phyloP scores from a whole-genome alignment of 2,113 vertebrate species.

The Climacteris rufus region DNA sequence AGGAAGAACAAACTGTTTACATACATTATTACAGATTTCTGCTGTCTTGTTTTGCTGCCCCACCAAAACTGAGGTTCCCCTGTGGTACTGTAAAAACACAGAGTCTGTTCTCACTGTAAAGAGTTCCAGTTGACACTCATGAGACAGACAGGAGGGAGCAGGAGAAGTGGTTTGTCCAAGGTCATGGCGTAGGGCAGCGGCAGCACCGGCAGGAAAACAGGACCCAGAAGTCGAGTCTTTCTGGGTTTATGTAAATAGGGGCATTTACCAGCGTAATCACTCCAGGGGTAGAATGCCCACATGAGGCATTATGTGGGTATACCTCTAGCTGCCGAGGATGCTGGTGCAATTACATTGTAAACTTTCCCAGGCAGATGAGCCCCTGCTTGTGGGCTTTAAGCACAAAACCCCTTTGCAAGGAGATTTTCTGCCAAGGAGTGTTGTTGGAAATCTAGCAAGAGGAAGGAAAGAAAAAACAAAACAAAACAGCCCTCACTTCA shows the following conservation, averaged over 20 bases:
- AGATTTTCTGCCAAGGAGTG: not conserved
- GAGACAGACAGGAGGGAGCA: not conserved
- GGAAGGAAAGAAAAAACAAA: slow-evolving; percentile 53
- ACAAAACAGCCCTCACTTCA: slow-evolving; percentile 24
- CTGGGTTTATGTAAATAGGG: not conserved
- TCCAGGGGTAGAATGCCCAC: not conserved
- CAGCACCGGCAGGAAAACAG: not conserved
- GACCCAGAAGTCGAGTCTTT: not conserved
- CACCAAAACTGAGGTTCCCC: not conserved
- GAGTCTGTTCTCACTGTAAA: not conserved
- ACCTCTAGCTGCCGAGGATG: not conserved
- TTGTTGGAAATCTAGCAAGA: slow-evolving; percentile 3
- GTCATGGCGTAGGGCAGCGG: not conserved
- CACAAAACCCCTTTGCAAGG: not conserved
- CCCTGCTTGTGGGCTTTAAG: not conserved
- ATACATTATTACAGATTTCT: not conserved
- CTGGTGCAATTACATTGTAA: not conserved
- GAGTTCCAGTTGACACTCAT: not conserved
- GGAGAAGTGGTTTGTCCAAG: not conserved
- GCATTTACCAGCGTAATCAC: not conserved
- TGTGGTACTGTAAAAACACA: not conserved
- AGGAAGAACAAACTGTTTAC: not conserved
- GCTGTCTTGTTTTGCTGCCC: not conserved
- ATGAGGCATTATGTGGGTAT: not conserved
- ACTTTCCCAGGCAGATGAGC: not conserved